Evolutionary conservation across 2,888 invertebrate species (phyloP).

Genomic region (Eupithecia inturbata): DNA sequence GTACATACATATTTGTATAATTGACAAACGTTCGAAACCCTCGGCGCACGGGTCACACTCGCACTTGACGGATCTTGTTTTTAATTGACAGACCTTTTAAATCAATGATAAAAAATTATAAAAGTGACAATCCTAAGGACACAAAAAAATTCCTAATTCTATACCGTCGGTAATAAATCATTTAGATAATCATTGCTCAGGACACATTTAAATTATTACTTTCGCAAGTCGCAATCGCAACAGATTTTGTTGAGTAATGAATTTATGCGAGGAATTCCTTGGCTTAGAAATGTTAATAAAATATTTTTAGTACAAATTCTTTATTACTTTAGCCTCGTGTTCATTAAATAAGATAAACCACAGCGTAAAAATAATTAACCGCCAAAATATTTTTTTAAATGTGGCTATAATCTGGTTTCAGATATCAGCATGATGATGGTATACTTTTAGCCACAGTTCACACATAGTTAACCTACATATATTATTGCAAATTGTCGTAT

Average conservation of each 20-base stretch:
- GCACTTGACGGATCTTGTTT: too few relatives aligned
- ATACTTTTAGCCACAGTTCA: too few relatives aligned
- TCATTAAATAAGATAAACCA: not conserved
- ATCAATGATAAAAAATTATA: not conserved
- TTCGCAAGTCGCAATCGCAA: constrained; percentile 22
- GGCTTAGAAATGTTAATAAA: constrained; percentile 13
- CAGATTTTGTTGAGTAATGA: constrained; percentile 22
- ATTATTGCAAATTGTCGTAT: too few relatives aligned
- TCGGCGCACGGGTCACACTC: too few relatives aligned
- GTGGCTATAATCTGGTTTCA: not conserved
- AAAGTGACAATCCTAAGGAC: not conserved
- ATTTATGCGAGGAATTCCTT: constrained; percentile 28
- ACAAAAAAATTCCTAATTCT: not conserved
- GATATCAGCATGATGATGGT: too few relatives aligned
- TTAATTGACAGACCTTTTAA: too few relatives aligned
- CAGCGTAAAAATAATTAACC: not conserved
- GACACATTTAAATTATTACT: constrained; percentile 41
- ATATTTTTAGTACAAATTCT: not conserved
- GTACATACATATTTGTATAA: too few relatives aligned
- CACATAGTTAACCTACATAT: too few relatives aligned
- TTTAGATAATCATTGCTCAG: constrained; percentile 36
- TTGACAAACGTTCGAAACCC: too few relatives aligned
- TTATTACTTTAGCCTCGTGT: not conserved
- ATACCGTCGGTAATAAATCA: constrained; percentile 35
- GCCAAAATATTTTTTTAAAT: not conserved